Base-by-base conservation (phyloP, 1,140 invertebrate species). In the Galleria mellonella region DNA sequence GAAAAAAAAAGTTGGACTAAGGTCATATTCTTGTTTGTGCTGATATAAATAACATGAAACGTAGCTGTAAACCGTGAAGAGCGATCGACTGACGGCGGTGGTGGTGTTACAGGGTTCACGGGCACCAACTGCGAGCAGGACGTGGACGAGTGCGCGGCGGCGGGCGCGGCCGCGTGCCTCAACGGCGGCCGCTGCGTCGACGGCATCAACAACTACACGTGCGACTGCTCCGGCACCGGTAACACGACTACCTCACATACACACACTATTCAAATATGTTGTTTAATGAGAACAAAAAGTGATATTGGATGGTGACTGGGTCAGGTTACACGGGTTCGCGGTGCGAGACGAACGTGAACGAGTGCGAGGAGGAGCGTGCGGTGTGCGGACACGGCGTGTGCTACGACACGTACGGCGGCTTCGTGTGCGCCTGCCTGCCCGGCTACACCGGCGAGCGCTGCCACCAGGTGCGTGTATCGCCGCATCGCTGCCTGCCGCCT, bases 301-400 rank as follows among this genome's bases (percentile, higher is more conserved):
- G n/a, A n/a, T n/a, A n/a, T n/a, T n/a, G n/a, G n/a, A n/a, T n/a
- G n/a, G n/a, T n/a, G n/a, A n/a, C n/a, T n/a, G n/a, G n/a, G 17
- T 23, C 55, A 73, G 91, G 94, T 9, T 98, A 94, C 78, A 88
- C 88, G 42, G 96, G 96, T 9, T 64, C 77, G 8, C 88, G 92
- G 32, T 98, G 96, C 81, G 94, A 96, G 69, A 84, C 88, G 1
- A 94, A 97, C 72, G 92, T 96, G 44, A 92, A 97, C 81, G 96
- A 98, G 76, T 97, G 96, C 83, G 79, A 78, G 54, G 79, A 84
- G 51, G 83, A 87, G 38, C 68, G 87, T 17, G 90, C 88, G 57
- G 91, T 94, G 0, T 97, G 96, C 84, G 83, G 91, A 8, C 94
- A 95, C 86, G 93, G 95, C 12, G 82, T 89, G 6, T 95, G 94